A percentile compares a stretch with the other conserved stretches of the same genome.
Conservation (phyloP, 2,797 vertebrate genomes). For the Lepus townsendii region DNA sequence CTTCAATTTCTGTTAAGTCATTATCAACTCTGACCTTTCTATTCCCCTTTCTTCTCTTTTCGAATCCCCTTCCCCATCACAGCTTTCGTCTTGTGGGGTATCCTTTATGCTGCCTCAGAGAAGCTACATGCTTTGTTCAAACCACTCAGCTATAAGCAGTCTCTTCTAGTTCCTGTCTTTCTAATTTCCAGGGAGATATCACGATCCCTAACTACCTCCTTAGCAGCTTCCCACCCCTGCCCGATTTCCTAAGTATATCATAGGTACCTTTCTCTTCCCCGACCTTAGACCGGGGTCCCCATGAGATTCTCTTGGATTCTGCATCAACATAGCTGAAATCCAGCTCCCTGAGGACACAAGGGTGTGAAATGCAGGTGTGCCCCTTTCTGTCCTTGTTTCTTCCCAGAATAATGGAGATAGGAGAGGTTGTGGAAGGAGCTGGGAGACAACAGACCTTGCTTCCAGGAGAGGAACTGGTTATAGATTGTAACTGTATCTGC, state of each 20-base stretch:
- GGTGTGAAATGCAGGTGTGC: accelerated
- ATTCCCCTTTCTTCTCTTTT: background rate
- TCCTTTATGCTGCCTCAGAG: background rate
- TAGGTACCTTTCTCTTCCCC: background rate
- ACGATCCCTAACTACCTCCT: background rate
- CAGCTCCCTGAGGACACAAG: background rate
- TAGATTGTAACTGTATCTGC: background rate
- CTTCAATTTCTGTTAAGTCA: background rate
- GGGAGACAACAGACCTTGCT: background rate
- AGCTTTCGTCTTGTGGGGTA: background rate
- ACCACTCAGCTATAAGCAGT: background rate
- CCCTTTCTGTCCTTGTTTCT: background rate
- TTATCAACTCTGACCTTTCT: background rate
- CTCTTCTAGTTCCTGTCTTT: background rate
- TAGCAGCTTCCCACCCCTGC: background rate
- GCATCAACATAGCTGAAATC: background rate
- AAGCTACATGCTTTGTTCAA: background rate
- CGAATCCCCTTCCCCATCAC: background rate
- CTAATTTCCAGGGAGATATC: background rate
- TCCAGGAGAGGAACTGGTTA: background rate
- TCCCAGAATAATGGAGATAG: background rate
- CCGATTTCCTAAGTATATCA: background rate
- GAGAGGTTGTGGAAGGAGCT: background rate
- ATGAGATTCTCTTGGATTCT: background rate
- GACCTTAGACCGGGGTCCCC: background rate